Percentiles rank a stretch among this genome's conserved stretches.
Evolutionary conservation across 1,140 invertebrate genomes (phyloP).

Genomic region (Ceratoteleas bidentatus): DNA sequence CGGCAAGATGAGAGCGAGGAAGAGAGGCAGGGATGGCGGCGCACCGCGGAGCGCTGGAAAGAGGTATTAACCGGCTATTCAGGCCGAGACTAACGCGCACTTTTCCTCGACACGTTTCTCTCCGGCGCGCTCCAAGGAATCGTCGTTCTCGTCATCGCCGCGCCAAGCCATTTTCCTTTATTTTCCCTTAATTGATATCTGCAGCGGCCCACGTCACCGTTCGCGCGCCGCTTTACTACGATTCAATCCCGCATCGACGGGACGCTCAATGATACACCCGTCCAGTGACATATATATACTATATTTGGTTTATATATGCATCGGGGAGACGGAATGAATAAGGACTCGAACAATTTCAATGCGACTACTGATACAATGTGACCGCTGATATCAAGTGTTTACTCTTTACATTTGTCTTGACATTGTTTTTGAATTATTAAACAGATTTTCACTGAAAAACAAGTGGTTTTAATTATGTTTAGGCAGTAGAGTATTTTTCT

Average conservation of each 20-base stretch:
- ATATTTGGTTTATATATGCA: no score
- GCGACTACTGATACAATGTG: no score
- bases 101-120: conserved; percentile 80
- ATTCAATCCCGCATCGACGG: conserved; percentile 33
- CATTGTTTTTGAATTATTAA: no score
- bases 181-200: conserved; percentile 66
- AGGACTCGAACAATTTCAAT: no score
- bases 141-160: conserved; percentile 59
- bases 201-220: conserved; percentile 52
- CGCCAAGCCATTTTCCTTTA: conserved; percentile 52
- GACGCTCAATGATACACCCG: no score
- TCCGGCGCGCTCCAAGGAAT: conserved; percentile 62
- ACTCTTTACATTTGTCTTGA: no score
- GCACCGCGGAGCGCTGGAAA: conserved; percentile 54
- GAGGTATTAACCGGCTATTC: conserved; percentile 79
- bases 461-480: no score
- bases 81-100: conserved; percentile 81
- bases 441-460: no score
- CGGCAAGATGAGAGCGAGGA: conserved; percentile 32
- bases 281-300: no score
- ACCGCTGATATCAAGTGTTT: no score
- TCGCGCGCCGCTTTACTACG: conserved; percentile 40
- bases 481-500: no score
- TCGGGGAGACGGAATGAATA: no score
- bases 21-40: conserved; percentile 15